Evolutionary conservation across 2,797 vertebrate genomes (phyloP).

Genomic region (Melanotaenia nigrans): DNA sequence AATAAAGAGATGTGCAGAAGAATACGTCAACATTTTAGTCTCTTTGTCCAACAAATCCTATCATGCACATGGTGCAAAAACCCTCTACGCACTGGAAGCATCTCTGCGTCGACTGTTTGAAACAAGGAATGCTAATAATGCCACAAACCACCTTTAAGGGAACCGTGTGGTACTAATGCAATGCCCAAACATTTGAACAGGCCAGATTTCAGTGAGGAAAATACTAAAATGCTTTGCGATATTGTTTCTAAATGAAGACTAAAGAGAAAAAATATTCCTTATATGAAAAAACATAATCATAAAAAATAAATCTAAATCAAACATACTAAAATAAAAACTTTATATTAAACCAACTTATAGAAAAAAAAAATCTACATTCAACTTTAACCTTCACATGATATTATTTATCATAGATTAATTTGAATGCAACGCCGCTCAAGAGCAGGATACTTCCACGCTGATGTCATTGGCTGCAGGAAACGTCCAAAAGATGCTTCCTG

Average conservation of each 20-base stretch:
- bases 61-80: constrained; percentile 22
- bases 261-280: not conserved
- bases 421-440: not conserved
- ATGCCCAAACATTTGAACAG: not conserved
- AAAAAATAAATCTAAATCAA: constrained; percentile 28
- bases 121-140: constrained; percentile 26
- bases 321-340: constrained; percentile 26
- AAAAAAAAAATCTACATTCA: constrained; percentile 56
- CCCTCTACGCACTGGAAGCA: not conserved
- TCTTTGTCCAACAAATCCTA: not conserved
- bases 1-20: constrained; percentile 13
- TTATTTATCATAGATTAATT: constrained; percentile 23
- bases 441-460: constrained; percentile 4
- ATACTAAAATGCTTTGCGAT: constrained; percentile 10
- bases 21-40: constrained; percentile 27
- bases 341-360: constrained; percentile 21
- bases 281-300: not conserved
- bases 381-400: constrained; percentile 31
- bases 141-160: not conserved
- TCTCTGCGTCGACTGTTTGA: constrained; percentile 13
- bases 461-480: constrained; percentile 25
- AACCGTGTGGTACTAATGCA: not conserved
- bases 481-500: constrained; percentile 16
- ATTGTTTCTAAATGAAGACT: constrained; percentile 15
- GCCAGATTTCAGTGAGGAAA: not conserved